Conservation (phyloP, 2,113 vertebrate genomes). For the Coryphaenoides rupestris region DNA sequence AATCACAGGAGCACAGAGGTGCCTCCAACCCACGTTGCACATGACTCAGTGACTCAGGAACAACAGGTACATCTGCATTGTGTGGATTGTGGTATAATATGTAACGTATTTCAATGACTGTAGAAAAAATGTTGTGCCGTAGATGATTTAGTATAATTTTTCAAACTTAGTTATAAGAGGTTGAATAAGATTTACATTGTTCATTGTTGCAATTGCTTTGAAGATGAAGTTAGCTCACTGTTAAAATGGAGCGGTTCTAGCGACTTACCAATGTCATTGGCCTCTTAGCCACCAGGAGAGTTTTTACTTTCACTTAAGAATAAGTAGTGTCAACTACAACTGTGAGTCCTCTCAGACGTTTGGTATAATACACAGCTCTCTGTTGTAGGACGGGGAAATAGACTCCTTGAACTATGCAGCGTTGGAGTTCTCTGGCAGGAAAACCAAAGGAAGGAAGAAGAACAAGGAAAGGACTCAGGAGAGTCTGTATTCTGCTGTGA, state of each 20-base stretch:
- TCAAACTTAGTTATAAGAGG: too few species aligned
- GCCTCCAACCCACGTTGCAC: accelerated
- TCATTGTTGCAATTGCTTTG: too few species aligned
- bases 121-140: too few species aligned
- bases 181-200: too few species aligned
- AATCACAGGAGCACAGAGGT: background rate
- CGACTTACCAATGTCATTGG: too few species aligned
- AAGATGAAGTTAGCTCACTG: too few species aligned
- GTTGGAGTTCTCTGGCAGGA: constrained; percentile 15
- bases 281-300: background rate
- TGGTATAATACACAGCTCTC: background rate
- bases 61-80: background rate
- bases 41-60: background rate
- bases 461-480: constrained; percentile 1
- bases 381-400: constrained; percentile 1
- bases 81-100: too few species aligned
- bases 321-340: background rate
- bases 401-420: constrained; percentile 12
- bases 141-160: too few species aligned
- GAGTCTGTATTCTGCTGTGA: too few species aligned
- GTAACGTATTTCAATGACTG: too few species aligned
- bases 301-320: background rate
- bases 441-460: background rate
- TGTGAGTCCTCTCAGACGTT: background rate
- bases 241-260: too few species aligned